These are phyloP conservation scores for Heptranchias perlo DNA, from an alignment of 2,113 vertebrate genomes.

Conservation along the genomic window DNA sequence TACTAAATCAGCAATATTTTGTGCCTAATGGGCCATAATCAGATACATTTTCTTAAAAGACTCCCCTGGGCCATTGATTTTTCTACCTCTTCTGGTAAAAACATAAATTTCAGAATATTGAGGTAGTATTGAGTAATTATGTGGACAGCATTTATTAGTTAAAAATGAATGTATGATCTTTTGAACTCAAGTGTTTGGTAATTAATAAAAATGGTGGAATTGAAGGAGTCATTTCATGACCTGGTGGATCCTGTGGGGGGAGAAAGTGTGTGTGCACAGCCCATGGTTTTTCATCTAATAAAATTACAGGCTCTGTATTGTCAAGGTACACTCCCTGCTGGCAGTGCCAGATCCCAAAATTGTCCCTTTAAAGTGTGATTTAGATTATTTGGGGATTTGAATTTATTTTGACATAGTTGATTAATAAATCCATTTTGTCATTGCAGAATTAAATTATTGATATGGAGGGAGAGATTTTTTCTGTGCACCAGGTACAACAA, in stretches of 20 bases:
- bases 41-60: conserved; percentile 7
- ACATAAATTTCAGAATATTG: conserved; percentile 8
- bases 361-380: background rate
- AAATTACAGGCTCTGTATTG: background rate
- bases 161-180: background rate
- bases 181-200: background rate
- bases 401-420: background rate
- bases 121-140: background rate
- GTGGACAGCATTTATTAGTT: background rate
- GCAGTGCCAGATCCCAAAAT: background rate
- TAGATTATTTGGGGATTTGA: background rate
- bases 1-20: background rate
- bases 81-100: background rate
- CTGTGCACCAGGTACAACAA: background rate
- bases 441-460: background rate
- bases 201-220: background rate
- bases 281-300: background rate
- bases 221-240: background rate
- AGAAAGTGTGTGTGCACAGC: background rate
- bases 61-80: background rate
- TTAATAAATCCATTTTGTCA: background rate
- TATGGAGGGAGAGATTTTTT: background rate
- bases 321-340: background rate
- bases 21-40: background rate
- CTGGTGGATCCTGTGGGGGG: background rate